phyloP scores from a whole-genome alignment of 1,140 invertebrate species.

The Ostrea denselamellosa region DNA sequence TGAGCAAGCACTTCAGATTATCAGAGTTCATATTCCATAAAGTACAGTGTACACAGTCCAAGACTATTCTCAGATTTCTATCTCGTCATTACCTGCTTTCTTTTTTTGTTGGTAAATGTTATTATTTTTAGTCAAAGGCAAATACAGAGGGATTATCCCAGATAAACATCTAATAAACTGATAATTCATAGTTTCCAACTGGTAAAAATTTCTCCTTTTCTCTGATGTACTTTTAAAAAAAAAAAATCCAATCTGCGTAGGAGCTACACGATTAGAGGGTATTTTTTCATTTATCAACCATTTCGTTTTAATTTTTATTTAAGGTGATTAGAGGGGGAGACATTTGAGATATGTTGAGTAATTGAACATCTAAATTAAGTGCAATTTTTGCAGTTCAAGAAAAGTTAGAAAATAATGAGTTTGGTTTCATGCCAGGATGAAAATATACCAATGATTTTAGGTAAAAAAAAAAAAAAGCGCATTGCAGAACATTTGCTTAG shows the following conservation, averaged over 20 bases:
- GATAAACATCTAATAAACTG: constrained; percentile 21
- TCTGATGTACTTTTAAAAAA: constrained; percentile 1
- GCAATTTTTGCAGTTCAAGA: not conserved
- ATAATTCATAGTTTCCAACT: not conserved
- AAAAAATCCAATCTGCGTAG: constrained; percentile 1
- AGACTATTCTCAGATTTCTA: constrained; percentile 1
- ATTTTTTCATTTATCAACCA: not conserved
- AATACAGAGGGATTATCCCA: constrained; percentile 20
- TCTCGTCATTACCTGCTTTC: not conserved
- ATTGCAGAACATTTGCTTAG: constrained; percentile 7
- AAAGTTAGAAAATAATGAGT: constrained; percentile 27
- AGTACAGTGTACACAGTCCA: not conserved
- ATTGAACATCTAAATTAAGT: not conserved
- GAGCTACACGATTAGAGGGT: not conserved
- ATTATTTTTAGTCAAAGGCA: not conserved
- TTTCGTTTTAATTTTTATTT: not conserved
- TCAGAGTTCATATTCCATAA: not conserved
- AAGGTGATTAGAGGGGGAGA: not conserved
- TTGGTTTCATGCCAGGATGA: constrained; percentile 4
- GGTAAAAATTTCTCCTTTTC: not conserved
- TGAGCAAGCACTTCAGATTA: constrained; percentile 12
- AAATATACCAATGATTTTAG: not conserved
- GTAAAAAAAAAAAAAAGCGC: not conserved
- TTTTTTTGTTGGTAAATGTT: constrained; percentile 11
- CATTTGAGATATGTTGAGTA: not conserved